Conservation (phyloP, 2,113 vertebrate genomes). For the Circaetus cinerascens region DNA sequence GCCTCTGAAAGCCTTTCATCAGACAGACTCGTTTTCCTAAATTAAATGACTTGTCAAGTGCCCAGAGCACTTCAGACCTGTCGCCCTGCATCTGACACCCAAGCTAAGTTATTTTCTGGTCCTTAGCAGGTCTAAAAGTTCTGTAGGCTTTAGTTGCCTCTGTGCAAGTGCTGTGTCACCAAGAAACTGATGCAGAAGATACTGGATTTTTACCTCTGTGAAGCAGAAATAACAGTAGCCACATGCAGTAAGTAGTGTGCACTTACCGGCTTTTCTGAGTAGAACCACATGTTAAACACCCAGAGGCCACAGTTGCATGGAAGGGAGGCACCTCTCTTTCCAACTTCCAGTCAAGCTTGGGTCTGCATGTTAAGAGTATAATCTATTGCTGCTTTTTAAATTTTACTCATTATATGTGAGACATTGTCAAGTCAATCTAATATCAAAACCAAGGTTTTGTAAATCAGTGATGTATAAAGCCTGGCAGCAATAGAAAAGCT, state of each 20-base stretch:
- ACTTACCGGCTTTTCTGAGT: not conserved
- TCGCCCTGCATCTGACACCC: not conserved
- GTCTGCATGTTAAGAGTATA: not conserved
- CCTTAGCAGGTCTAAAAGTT: not conserved
- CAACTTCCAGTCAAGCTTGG: not conserved
- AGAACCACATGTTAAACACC: not conserved
- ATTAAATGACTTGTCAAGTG: not conserved
- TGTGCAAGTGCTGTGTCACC: not conserved
- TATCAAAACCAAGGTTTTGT: not conserved
- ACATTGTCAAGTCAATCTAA: constrained; percentile 17
- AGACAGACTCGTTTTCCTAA: not conserved
- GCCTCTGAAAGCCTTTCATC: not conserved
- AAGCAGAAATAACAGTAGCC: not conserved
- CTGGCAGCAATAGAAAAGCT: not conserved
- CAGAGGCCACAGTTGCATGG: not conserved
- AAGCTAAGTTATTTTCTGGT: not conserved
- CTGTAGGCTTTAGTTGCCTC: not conserved
- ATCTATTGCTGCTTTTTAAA: not conserved
- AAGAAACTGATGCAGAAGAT: not conserved
- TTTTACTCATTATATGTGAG: constrained; percentile 2
- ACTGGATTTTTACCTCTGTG: not conserved
- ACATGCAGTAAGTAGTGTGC: not conserved
- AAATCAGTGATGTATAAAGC: not conserved
- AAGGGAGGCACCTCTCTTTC: not conserved
- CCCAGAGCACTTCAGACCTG: not conserved